These are phyloP conservation scores for Caenorhabditis uteleia DNA, from an alignment of 2,888 invertebrate genomes.

Conservation along the genomic window DNA sequence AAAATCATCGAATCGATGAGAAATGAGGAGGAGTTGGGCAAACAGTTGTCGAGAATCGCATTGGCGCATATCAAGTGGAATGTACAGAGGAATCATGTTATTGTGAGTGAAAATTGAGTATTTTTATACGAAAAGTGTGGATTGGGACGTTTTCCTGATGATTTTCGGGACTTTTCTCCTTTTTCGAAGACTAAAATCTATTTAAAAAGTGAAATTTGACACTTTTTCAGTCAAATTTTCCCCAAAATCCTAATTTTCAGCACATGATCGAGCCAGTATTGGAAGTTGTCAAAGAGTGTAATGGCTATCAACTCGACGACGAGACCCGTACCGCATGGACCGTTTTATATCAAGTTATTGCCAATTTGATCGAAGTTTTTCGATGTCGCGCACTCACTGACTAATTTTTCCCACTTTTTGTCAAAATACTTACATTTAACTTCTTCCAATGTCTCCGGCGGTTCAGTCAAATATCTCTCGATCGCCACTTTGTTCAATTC, in stretches of 20 bases:
- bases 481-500: neutral
- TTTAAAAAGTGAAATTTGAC: neutral
- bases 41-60: conserved; percentile 57
- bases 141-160: neutral
- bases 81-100: conserved; percentile 60
- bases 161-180: too few relatives aligned
- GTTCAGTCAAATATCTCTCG: neutral
- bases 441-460: neutral
- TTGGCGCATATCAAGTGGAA: conserved; percentile 66
- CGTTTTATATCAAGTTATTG: conserved; percentile 65
- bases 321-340: conserved; percentile 61
- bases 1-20: conserved; percentile 64
- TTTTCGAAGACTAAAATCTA: neutral
- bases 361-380: conserved; percentile 64
- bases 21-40: conserved; percentile 50
- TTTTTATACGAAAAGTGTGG: neutral
- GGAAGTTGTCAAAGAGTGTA: conserved; percentile 48
- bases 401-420: neutral
- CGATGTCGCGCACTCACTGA: conserved; percentile 28
- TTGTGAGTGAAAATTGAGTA: conserved; percentile 44
- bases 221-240: neutral
- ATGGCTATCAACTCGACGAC: conserved; percentile 37
- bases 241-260: conserved; percentile 37
- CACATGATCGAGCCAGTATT: conserved; percentile 63
- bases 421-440: neutral